A percentile compares a stretch with the other conserved stretches of the same genome.
Conservation (phyloP, 2,797 vertebrate species). For the Nannoperca obscura region DNA sequence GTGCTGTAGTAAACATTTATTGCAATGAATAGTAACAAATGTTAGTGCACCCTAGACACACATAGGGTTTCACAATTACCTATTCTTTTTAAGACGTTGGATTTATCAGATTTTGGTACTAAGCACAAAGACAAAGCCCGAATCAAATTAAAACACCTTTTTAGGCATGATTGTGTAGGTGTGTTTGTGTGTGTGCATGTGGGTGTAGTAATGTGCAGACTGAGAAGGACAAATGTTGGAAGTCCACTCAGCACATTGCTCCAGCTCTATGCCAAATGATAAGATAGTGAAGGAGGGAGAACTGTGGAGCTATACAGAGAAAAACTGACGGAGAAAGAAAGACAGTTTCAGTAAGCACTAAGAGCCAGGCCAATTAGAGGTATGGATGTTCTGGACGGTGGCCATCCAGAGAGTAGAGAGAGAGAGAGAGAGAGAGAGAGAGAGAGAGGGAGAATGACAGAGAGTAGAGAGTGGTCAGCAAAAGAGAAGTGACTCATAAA, state of each 20-base stretch:
- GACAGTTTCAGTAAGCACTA: slow-evolving; percentile 62
- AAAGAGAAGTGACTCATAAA: slow-evolving; percentile 56
- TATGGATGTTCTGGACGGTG: slow-evolving; percentile 80
- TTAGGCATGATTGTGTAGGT: background rate
- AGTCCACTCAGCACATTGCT: slow-evolving; percentile 72
- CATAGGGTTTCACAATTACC: slow-evolving; percentile 4
- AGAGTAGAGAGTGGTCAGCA: slow-evolving; percentile 48
- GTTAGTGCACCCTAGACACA: slow-evolving; percentile 4
- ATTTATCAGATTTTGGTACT: slow-evolving; percentile 9
- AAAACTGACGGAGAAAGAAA: slow-evolving; percentile 54
- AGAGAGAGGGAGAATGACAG: slow-evolving; percentile 29
- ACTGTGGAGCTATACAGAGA: slow-evolving; percentile 34
- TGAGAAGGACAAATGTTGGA: slow-evolving; percentile 38
- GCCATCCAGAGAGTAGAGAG: slow-evolving; percentile 69
- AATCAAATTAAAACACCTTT: slow-evolving; percentile 27
- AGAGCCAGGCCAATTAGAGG: slow-evolving; percentile 77
- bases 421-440: background rate
- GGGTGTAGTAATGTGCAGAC: slow-evolving; percentile 3
- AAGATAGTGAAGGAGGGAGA: slow-evolving; percentile 33
- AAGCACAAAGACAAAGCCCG: slow-evolving; percentile 15
- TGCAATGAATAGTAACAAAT: slow-evolving; percentile 28
- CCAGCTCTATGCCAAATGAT: slow-evolving; percentile 56
- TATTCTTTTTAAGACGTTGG: background rate
- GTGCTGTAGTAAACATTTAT: slow-evolving; percentile 29
- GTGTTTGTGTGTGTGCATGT: background rate